These are phyloP conservation scores for Pollicipes pollicipes DNA, from an alignment of 1,140 invertebrate genomes.

Conservation along the genomic window DNA sequence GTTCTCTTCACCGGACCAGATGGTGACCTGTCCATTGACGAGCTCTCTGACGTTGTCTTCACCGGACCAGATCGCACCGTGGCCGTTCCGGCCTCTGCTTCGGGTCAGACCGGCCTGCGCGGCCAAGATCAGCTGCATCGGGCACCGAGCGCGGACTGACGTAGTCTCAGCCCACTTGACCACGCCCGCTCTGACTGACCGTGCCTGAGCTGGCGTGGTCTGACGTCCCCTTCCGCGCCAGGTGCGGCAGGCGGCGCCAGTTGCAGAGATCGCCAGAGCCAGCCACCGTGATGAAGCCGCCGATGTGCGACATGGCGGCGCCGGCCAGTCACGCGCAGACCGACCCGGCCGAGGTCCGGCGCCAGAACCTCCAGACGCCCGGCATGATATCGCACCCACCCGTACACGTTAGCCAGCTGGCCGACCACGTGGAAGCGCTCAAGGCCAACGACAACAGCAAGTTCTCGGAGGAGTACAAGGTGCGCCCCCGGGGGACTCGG, in stretches of 20 bases:
- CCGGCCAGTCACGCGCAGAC: constrained; percentile 34
- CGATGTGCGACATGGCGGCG: constrained; percentile 38
- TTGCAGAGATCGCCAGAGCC: constrained; percentile 77
- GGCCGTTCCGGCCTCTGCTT: no score
- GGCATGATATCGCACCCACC: constrained; percentile 93
- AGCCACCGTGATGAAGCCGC: constrained; percentile 64
- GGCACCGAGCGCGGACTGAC: no score
- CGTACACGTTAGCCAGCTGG: constrained; percentile 80
- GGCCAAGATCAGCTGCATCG: no score
- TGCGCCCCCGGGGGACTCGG: no score
- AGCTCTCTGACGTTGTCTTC: no score
- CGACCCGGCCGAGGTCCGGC: constrained; percentile 88
- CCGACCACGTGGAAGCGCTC: constrained; percentile 84
- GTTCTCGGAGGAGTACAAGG: constrained; percentile 88
- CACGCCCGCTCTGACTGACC: no score
- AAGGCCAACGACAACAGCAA: constrained; percentile 94
- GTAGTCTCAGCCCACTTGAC: no score
- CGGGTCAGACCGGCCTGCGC: no score
- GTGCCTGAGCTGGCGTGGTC: no score
- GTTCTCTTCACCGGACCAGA: no score
- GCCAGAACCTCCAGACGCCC: constrained; percentile 90
- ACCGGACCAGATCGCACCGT: no score
- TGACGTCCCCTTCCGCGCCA: background rate
- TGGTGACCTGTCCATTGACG: no score
- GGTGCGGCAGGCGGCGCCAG: constrained; percentile 37